A percentile compares a stretch with the other conserved stretches of the same genome.
Conservation (phyloP, 2,113 vertebrate species). For the Chaetodon trifascialis region DNA sequence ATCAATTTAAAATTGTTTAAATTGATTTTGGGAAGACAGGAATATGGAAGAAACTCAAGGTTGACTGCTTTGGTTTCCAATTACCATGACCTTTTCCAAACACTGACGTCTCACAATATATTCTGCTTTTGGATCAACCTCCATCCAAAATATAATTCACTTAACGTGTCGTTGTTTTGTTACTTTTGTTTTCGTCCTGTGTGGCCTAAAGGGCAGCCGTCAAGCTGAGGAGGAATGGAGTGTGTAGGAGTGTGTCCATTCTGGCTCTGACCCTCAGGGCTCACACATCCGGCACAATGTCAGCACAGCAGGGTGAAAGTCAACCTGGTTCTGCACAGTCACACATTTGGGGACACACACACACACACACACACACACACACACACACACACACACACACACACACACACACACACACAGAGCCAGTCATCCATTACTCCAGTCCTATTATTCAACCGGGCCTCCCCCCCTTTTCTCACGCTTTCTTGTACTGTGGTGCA, state of each 20-base stretch:
- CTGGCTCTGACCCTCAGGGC: slow-evolving; percentile 19
- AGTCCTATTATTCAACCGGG: slow-evolving; percentile 37
- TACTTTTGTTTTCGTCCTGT: slow-evolving; percentile 47
- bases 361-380: background rate
- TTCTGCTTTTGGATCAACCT: slow-evolving; percentile 54
- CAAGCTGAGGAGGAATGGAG: slow-evolving; percentile 53
- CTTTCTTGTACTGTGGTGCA: slow-evolving; percentile 54
- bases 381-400: slow-evolving; percentile 19
- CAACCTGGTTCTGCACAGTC: slow-evolving; percentile 11
- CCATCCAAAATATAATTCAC: slow-evolving; percentile 55
- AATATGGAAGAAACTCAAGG: slow-evolving; percentile 51
- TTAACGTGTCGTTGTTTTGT: slow-evolving; percentile 63
- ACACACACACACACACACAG: slow-evolving; percentile 6
- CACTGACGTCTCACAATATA: slow-evolving; percentile 56
- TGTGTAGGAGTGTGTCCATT: slow-evolving; percentile 45
- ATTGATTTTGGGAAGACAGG: slow-evolving; percentile 62
- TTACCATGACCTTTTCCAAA: slow-evolving; percentile 60
- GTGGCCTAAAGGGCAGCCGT: slow-evolving; percentile 68
- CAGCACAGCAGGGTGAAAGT: slow-evolving; percentile 9
- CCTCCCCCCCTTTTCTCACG: slow-evolving; percentile 45
- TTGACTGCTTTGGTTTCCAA: slow-evolving; percentile 66
- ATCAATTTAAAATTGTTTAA: slow-evolving; percentile 67
- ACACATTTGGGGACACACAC: background rate
- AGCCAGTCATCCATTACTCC: slow-evolving; percentile 45
- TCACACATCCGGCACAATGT: slow-evolving; percentile 29